phyloP scores from a whole-genome alignment of 2,888 invertebrate species.

The Chalcis sispes region DNA sequence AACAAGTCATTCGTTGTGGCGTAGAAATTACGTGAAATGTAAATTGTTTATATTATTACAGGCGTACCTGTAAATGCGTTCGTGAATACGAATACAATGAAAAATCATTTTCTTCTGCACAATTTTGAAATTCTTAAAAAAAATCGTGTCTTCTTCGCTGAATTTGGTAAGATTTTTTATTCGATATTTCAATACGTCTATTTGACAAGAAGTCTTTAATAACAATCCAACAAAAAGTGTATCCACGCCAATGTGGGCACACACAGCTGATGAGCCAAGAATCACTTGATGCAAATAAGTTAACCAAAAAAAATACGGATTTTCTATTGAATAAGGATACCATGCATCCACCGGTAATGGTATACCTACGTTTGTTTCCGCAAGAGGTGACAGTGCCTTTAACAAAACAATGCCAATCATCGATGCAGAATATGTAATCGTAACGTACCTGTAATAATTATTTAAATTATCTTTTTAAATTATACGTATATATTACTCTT shows the following conservation, averaged over 20 bases:
- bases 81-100: constrained; percentile 26
- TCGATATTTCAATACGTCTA: constrained; percentile 38
- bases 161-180: not conserved
- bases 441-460: constrained; percentile 14
- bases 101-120: constrained; percentile 6
- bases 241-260: constrained; percentile 23
- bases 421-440: constrained; percentile 30
- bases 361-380: not conserved
- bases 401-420: constrained; percentile 36
- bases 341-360: constrained; percentile 31
- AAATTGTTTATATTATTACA: not conserved
- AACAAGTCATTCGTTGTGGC: not conserved
- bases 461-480: not conserved
- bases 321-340: constrained; percentile 42
- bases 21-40: not conserved
- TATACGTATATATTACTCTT: not conserved
- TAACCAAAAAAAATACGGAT: constrained; percentile 40
- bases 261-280: constrained; percentile 16
- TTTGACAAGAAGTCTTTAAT: constrained; percentile 17
- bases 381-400: constrained; percentile 35
- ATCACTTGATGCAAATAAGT: constrained; percentile 39
- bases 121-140: not conserved
- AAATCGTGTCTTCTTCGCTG: not conserved
- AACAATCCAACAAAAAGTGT: constrained; percentile 38
- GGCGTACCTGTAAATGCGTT: constrained; percentile 40